Conservation (phyloP, 2,797 vertebrate species). For the Megaceryle alcyon region DNA sequence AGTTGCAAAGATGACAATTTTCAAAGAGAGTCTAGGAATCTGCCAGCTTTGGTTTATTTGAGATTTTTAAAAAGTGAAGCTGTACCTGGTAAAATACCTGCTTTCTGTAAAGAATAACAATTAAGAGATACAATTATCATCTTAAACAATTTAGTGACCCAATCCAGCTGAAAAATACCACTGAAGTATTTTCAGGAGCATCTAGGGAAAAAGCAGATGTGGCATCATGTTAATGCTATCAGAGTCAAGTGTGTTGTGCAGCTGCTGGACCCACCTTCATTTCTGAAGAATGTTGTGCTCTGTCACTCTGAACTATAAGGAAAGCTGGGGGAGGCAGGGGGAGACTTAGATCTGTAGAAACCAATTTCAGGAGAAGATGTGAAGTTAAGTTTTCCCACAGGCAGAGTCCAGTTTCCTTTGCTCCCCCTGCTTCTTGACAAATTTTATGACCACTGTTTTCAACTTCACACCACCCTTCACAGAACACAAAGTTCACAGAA, state of each 20-base stretch:
- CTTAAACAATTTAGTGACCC: background rate
- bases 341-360: background rate
- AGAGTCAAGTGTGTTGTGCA: background rate
- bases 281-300: background rate
- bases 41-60: background rate
- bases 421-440: slow-evolving; percentile 21
- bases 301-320: background rate
- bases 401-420: background rate
- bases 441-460: background rate
- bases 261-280: background rate
- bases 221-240: background rate
- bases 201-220: background rate
- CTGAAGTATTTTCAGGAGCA: background rate
- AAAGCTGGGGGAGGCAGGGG: background rate
- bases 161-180: background rate
- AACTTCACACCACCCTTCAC: background rate
- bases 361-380: background rate
- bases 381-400: background rate
- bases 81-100: background rate
- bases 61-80: background rate
- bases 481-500: background rate
- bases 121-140: background rate
- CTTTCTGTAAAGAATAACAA: background rate
- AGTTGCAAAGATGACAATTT: background rate
- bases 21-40: background rate